Evolutionary conservation across 1,140 invertebrate species (phyloP).

Genomic region (Mamestra configurata): DNA sequence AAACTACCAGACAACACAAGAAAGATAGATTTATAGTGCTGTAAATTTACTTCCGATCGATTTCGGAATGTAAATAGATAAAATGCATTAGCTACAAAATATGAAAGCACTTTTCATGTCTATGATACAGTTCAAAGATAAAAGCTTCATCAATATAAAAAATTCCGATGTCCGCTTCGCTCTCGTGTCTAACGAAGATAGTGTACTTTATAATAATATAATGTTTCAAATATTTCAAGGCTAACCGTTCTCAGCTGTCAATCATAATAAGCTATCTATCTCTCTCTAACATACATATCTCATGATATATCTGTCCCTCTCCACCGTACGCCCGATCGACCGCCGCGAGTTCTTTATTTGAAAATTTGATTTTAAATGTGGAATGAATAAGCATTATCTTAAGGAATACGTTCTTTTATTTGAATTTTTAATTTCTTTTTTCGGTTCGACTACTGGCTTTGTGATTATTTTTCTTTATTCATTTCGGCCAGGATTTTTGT

Average conservation of each 20-base stretch:
- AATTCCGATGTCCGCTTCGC: constrained; percentile 65
- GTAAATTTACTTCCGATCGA: constrained; percentile 29
- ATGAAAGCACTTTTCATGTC: constrained; percentile 40
- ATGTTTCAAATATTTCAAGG: constrained; percentile 88
- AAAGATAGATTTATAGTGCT: constrained; percentile 22
- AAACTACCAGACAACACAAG: constrained; percentile 11
- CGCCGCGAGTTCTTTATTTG: constrained; percentile 85
- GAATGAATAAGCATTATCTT: constrained; percentile 88
- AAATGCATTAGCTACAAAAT: constrained; percentile 45
- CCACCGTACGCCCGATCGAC: constrained; percentile 77
- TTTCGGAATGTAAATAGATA: constrained; percentile 26
- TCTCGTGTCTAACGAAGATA: constrained; percentile 78
- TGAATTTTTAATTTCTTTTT: constrained; percentile 87
- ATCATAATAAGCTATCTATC: constrained; percentile 87
- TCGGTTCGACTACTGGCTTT: constrained; percentile 77
- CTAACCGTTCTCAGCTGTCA: constrained; percentile 88
- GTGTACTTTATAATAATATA: constrained; percentile 88
- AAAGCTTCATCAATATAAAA: constrained; percentile 53
- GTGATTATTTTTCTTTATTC: constrained; percentile 74
- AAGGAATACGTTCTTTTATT: constrained; percentile 86
- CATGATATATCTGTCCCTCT: constrained; percentile 68
- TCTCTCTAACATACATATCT: constrained; percentile 74
- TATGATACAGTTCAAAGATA: constrained; percentile 35
- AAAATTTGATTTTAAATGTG: constrained; percentile 88
- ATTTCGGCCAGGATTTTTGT: constrained; percentile 67